Evolutionary conservation across 2,888 invertebrate species (phyloP).

Genomic region (Acanthosoma haemorrhoidale): DNA sequence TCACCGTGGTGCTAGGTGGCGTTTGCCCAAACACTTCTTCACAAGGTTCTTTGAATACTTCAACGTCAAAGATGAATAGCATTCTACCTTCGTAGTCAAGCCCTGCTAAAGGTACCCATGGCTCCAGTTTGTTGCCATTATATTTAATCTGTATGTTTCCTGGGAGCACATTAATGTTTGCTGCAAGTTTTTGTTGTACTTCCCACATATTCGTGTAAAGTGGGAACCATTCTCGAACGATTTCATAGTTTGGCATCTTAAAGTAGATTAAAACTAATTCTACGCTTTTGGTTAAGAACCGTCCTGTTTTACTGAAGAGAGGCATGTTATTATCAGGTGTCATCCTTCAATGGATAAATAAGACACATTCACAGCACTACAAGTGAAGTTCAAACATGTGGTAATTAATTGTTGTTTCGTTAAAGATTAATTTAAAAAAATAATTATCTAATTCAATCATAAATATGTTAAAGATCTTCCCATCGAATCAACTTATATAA

Average conservation of each 20-base stretch:
- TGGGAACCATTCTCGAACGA: slow-evolving; percentile 1
- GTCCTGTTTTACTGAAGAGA: not conserved
- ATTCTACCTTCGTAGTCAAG: not conserved
- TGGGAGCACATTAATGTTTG: not conserved
- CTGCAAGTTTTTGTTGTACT: not conserved
- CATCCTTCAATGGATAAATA: no score
- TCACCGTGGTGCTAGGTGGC: not conserved
- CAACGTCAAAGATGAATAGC: not conserved
- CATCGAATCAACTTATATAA: no score
- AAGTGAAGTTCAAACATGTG: not conserved
- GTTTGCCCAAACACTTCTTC: not conserved
- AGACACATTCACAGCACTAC: no score
- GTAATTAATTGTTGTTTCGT: not conserved
- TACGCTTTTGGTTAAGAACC: not conserved
- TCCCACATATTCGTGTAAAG: slow-evolving; percentile 1
- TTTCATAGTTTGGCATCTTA: not conserved
- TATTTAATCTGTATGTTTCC: not conserved
- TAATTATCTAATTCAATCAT: no score
- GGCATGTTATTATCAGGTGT: not conserved
- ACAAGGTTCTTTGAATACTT: not conserved
- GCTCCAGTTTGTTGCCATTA: not conserved
- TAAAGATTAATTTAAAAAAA: not conserved
- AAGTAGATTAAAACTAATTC: not conserved
- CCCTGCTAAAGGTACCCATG: not conserved
- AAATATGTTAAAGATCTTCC: no score